Conservation (phyloP, 2,113 vertebrate species). For the Phylloscopus whistleri region DNA sequence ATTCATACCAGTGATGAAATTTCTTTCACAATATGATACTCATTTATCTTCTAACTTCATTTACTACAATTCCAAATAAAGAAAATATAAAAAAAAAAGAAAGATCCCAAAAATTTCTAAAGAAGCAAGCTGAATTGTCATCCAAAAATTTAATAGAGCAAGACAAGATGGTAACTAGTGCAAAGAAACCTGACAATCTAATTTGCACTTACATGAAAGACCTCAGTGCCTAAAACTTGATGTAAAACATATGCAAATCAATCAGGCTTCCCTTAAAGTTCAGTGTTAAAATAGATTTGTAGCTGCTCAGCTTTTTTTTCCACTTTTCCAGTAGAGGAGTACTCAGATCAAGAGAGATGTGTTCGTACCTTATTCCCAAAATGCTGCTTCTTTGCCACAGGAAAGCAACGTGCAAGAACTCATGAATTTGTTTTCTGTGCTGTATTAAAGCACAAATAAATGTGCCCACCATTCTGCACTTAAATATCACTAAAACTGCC, state of each 20-base stretch:
- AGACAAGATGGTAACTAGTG: not conserved
- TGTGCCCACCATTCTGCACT: not conserved
- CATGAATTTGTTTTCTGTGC: not conserved
- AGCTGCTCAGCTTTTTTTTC: not conserved
- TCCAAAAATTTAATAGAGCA: not conserved
- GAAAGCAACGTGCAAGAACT: not conserved
- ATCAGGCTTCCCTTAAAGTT: not conserved
- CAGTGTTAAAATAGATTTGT: not conserved
- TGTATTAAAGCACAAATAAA: not conserved
- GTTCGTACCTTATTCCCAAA: not conserved
- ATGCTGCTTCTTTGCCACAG: not conserved
- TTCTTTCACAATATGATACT: not conserved
- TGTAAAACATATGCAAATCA: not conserved
- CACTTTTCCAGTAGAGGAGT: not conserved
- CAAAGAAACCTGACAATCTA: not conserved
- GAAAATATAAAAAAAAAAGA: not conserved
- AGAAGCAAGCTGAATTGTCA: not conserved
- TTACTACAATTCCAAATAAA: not conserved
- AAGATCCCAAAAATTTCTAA: not conserved
- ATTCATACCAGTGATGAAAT: not conserved
- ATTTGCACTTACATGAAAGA: not conserved
- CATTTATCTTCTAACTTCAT: not conserved
- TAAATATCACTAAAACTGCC: not conserved
- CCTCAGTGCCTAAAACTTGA: not conserved
- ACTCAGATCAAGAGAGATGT: not conserved